A percentile compares a stretch with the other conserved stretches of the same genome.
Conservation (phyloP, 2,797 vertebrate genomes). For the Serranus cabrilla region DNA sequence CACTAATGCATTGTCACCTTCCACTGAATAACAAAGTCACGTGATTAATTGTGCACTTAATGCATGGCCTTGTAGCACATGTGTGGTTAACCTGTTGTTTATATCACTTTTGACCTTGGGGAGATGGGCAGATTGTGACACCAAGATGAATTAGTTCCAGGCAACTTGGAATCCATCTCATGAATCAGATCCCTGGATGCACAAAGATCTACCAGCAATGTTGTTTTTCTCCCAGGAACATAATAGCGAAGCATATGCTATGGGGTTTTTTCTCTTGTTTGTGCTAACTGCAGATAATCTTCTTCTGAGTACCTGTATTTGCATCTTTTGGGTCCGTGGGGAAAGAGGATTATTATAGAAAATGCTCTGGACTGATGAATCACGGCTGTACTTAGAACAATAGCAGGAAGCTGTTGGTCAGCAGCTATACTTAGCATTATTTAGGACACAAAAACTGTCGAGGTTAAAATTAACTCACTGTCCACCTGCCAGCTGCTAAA, state of each 20-base stretch:
- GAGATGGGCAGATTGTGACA: constrained; percentile 3
- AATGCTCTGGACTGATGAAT: constrained; percentile 17
- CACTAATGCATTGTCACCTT: neutral
- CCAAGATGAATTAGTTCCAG: constrained; percentile 27
- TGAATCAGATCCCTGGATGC: constrained; percentile 28
- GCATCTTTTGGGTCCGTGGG: neutral
- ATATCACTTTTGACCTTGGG: constrained; percentile 35
- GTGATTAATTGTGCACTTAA: constrained; percentile 2
- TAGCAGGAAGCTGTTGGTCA: neutral
- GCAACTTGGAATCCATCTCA: constrained; percentile 24
- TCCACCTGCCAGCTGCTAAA: neutral
- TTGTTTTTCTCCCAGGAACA: neutral
- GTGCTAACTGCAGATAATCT: neutral
- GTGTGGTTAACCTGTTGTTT: constrained; percentile 16
- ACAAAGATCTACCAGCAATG: neutral
- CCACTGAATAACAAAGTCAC: constrained; percentile 5
- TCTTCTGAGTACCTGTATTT: neutral
- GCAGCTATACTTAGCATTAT: neutral
- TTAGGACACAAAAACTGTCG: neutral
- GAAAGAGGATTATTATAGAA: neutral
- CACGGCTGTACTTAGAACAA: constrained; percentile 6
- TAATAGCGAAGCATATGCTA: neutral
- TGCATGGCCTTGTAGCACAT: neutral
- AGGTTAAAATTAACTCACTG: neutral
- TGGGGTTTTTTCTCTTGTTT: neutral